Evolutionary conservation across 2,797 vertebrate species (phyloP).

Genomic region (Allobates femoralis): DNA sequence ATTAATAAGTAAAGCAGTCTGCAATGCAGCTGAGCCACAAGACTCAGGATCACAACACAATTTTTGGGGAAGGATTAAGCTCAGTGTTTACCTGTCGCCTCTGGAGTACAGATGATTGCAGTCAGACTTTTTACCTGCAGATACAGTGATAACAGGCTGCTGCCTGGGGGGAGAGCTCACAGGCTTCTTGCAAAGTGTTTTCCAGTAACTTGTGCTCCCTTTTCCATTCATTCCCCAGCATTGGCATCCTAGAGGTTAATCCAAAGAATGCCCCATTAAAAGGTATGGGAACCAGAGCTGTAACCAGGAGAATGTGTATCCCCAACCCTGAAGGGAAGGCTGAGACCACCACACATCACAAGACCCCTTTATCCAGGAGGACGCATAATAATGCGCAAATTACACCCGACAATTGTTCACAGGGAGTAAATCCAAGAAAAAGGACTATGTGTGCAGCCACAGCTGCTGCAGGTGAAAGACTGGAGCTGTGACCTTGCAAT

Average conservation of each 20-base stretch:
- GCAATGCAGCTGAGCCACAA: slow-evolving; percentile 74
- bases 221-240: slow-evolving; percentile 72
- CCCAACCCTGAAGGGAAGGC: slow-evolving; percentile 51
- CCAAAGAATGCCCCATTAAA: slow-evolving; percentile 69
- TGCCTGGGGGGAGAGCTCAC: slow-evolving; percentile 71
- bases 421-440: slow-evolving; percentile 65
- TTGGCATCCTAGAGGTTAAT: slow-evolving; percentile 73
- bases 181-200: slow-evolving; percentile 66
- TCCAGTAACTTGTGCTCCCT: slow-evolving; percentile 71
- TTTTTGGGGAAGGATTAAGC: slow-evolving; percentile 64
- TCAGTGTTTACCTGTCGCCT: slow-evolving; percentile 73
- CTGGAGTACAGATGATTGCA: slow-evolving; percentile 71
- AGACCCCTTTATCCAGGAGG: slow-evolving; percentile 51
- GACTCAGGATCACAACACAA: slow-evolving; percentile 67
- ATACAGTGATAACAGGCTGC: slow-evolving; percentile 69
- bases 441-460: slow-evolving; percentile 66
- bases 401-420: slow-evolving; percentile 35
- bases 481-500: slow-evolving; percentile 74
- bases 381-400: slow-evolving; percentile 61
- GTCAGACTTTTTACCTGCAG: slow-evolving; percentile 73
- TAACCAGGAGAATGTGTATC: slow-evolving; percentile 11
- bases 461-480: slow-evolving; percentile 56
- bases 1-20: slow-evolving; percentile 76
- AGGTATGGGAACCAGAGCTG: slow-evolving; percentile 66
- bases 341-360: slow-evolving; percentile 43